Base-by-base conservation (phyloP, 2,888 invertebrate species). In the Drosophila multiciliata region DNA sequence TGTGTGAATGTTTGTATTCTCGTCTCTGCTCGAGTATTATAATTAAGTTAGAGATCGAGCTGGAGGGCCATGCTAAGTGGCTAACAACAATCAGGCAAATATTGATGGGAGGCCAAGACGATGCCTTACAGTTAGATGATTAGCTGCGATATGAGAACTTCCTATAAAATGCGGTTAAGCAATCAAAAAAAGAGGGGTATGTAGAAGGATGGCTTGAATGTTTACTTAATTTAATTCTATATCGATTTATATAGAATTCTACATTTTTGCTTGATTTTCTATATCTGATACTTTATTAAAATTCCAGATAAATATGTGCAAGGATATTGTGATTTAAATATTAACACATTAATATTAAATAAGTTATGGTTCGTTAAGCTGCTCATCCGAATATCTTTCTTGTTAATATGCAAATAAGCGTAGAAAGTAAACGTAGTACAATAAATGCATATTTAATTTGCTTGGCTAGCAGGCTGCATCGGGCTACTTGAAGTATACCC, bases 1-100 rank as follows among this genome's bases (percentile, higher is more conserved):
- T 76, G 78, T 78, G 80, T 66, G 78, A 77, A 80, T 77, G 80
- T 75, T 78, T 78, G 76, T 64, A 66, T 75, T 26, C 26, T 29
- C 26, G 50, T 53, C 33, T 40, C 55, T 33, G 35, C 15, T 50
- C 32, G 33, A 61, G 57, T 55, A 64, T 72, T 71, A 60, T 72
- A 78, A 80, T 78, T 80, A 72, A 65, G 72, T 72, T 72, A 76
- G 64, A 63, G 50, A 49, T 45, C 55, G 32, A 26, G 70, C 45
- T 70, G 29, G 35, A 61, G 62, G 59, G 72, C 52, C 69, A 63
- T 26, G 76, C 66, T 78, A 78, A 76, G 61, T 80, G 80, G 35
- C 54, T 36, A 62, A 50, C 23, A 63, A 45, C 36, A 38, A 57
- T 59, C 55, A 23, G 36, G 12, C 38, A n/a, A 55, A 29, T 15